Evolutionary conservation across 2,113 vertebrate genomes (phyloP), one percentile per base, ranked within the genome.

Genomic region (Psilopsiagon aurifrons): DNA sequence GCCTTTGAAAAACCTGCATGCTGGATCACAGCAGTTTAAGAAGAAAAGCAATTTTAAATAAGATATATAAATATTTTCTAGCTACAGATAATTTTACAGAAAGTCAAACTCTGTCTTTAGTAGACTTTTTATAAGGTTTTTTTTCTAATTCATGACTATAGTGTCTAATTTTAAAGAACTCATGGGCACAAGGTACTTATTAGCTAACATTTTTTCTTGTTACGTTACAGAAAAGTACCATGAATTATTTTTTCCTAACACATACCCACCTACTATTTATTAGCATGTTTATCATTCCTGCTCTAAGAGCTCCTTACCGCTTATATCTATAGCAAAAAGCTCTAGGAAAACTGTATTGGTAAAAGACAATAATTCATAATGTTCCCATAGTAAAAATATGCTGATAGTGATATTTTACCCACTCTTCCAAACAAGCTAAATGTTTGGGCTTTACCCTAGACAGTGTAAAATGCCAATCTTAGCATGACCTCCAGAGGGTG

Each of bases 221-320:
- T 77, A 69, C 8, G 35, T 52, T 80, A 86, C 6, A 71, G 29
- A 76, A 91, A 67, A 7, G 9, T 71, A 76, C 10, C 1, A 1
- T 46, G 85, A 93, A 86, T 86, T 70, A 59, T 66, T 8, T 71
- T 86, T 74, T 31, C 13, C 7, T 19, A 6, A 28, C 43, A 79
- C 31, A 46, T 54, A 39, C 37, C 80, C 67, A 77, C 47, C 41
- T 66, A 57, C 52, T 90, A 28, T 81, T 90, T 74, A 79, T 49
- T 54, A 91, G 69, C 46, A 67, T 70, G 88, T 92, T 86, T 70
- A 92, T 81, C 35, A 78, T 35, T n/a, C 78, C 88, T 90, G n/a
- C 18, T 80, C 46, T 39, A 55, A 78, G 46, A 81, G 35, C 39
- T 75, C 44, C 55, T 86, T 81, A 51, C 6, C 28, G 47, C 11